Percentiles rank a stretch among this genome's conserved stretches.
phyloP scores from a whole-genome alignment of 2,797 vertebrate genomes.

The Merluccius polli region DNA sequence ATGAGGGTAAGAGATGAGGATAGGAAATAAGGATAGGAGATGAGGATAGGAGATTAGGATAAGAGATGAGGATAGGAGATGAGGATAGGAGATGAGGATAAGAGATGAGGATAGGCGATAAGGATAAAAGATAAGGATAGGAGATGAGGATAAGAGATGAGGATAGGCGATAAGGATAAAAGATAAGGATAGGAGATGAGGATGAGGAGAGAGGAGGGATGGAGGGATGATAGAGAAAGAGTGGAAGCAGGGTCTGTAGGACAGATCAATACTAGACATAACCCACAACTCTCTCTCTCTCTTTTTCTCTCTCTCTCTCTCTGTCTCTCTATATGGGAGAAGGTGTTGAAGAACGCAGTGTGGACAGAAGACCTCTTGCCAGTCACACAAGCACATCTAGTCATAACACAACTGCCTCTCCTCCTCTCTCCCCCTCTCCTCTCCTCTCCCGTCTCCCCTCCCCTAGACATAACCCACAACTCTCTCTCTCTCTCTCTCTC shows the following conservation, averaged over 20 bases:
- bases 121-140: constrained; percentile 19
- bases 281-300: too few relatives aligned
- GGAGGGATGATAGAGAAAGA: constrained; percentile 19
- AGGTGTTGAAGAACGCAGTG: too few relatives aligned
- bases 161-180: background rate
- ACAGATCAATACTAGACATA: background rate
- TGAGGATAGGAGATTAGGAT: background rate
- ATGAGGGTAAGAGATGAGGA: too few relatives aligned
- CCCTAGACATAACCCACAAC: too few relatives aligned
- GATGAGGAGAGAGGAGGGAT: background rate
- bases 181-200: background rate
- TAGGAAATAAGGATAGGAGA: background rate
- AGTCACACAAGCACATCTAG: too few relatives aligned
- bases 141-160: constrained; percentile 17
- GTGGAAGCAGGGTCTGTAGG: constrained; percentile 63
- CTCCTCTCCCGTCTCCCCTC: background rate
- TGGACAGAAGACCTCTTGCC: too few relatives aligned
- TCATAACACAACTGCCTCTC: constrained; percentile 15
- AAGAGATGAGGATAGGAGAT: background rate
- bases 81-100: background rate
- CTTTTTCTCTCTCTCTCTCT: too few relatives aligned
- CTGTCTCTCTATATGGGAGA: constrained; percentile 50
- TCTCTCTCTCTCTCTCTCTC: constrained; percentile 9
- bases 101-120: constrained; percentile 2
- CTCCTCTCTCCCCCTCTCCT: background rate